Base-by-base conservation (phyloP, 2,888 invertebrate species). In the Drosophila neotestacea region DNA sequence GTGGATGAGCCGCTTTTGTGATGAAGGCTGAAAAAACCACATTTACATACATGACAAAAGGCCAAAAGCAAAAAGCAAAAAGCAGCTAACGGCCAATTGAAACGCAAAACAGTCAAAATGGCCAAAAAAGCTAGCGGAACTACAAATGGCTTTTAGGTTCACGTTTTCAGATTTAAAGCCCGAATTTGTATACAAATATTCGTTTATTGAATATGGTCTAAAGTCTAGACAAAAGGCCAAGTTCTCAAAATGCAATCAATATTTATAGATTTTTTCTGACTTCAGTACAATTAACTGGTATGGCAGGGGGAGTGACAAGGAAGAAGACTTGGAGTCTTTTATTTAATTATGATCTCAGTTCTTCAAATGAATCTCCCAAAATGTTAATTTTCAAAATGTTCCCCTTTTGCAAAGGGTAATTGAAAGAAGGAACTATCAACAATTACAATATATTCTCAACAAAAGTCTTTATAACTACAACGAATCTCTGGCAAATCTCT, bases 121-220 rank as follows among this genome's bases (percentile, higher is more conserved):
- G 39, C 50, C 62, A 52, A 44, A 42, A 44, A 61, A 64, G 34
- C 60, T 73, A 70, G 73, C 73, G 73, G 70, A 73, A 50, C 70
- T 65, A 39, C 22, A 22, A 22, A 22, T 46, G 11, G 6, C 36
- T 38, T 39, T 38, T 3, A 22, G 56, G 51, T 36, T 32, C 55
- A 56, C 27, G 56, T 41, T 41, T 62, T 39, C 7, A 38, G 51
- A 22, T 22, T 38, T 13, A 36, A 36, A 50, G 52, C 22, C 27
- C 9, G 39, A 48, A 61, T 46, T 52, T n/a, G 28, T 39, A n/a
- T 42, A 34, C 54, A 39, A 11, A n/a, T 51, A 36, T 61, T 56
- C 54, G 46, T n/a, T n/a, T 51, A 36, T 61, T 56, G 47, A 46
- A 36, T 63, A 46, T 63, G 42, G 27, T 39, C 41, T 48, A 27